phyloP scores from a whole-genome alignment of 2,113 vertebrate species.

The Orientallactaga bullata region DNA sequence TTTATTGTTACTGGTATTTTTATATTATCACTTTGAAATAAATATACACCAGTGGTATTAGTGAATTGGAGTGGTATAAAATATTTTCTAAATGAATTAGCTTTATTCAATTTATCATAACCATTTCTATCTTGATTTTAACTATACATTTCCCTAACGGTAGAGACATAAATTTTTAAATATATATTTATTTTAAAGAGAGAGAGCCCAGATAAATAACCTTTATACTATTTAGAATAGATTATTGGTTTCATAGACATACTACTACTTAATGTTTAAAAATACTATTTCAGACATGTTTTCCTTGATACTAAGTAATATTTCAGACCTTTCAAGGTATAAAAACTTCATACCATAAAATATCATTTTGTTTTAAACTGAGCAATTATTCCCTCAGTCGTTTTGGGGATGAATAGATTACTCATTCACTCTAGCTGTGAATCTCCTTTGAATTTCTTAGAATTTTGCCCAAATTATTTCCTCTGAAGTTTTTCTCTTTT shows the following conservation, averaged over 20 bases:
- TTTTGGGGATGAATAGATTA: conserved; percentile 1
- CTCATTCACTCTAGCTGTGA: conserved; percentile 59
- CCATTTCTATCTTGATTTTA: neutral
- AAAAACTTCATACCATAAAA: conserved; percentile 31
- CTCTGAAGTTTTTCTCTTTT: conserved; percentile 22
- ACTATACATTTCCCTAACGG: conserved; percentile 10
- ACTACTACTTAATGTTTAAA: neutral
- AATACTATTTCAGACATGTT: conserved; percentile 41
- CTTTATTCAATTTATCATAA: neutral
- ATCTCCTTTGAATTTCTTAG: conserved; percentile 70
- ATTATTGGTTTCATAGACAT: neutral
- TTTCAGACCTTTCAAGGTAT: conserved; percentile 11
- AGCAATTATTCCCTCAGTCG: conserved; percentile 10
- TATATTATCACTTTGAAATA: neutral
- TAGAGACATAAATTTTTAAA: too few relatives aligned
- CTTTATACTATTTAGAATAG: neutral
- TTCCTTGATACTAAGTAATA: neutral
- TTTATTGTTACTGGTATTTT: conserved; percentile 20
- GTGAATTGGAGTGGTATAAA: neutral
- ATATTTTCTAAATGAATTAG: conserved; percentile 52
- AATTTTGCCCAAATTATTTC: conserved; percentile 67
- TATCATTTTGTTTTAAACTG: conserved; percentile 61
- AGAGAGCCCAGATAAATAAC: neutral
- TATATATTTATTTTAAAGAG: too few relatives aligned
- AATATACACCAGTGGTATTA: neutral